Conservation (phyloP, 2,113 vertebrate species). For the Pelusios castaneus region DNA sequence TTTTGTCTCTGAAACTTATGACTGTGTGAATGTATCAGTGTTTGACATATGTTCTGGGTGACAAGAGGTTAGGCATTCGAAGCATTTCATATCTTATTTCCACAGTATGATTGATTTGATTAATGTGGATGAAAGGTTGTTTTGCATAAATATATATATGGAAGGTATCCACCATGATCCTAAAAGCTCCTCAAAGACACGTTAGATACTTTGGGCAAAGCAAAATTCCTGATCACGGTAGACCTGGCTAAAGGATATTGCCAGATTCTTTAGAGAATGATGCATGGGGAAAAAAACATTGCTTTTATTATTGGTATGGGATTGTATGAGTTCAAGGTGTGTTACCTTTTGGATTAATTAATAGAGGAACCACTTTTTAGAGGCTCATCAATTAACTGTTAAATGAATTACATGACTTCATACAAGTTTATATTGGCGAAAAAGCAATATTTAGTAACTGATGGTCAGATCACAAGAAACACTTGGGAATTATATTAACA, state of each 20-base stretch:
- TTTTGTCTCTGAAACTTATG: not conserved
- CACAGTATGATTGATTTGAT: not conserved
- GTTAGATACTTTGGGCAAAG: not conserved
- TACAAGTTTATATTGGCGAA: not conserved
- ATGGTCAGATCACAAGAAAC: not conserved
- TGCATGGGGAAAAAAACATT: not conserved
- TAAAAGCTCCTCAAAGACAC: not conserved
- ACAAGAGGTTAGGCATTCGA: not conserved
- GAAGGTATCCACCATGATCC: not conserved
- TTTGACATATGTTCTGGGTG: not conserved
- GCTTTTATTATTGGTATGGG: not conserved
- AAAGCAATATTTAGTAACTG: not conserved
- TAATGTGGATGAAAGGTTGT: not conserved
- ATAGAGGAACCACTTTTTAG: not conserved
- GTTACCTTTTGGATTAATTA: not conserved
- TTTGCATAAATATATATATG: rapidly evolving
- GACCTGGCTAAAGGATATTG: not conserved
- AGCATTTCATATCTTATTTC: not conserved
- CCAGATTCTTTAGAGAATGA: not conserved
- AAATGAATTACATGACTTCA: not conserved
- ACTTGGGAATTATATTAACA: not conserved
- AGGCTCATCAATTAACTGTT: not conserved
- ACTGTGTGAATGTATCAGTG: not conserved
- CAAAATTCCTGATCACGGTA: not conserved
- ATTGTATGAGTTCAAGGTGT: not conserved